Percentiles rank a stretch among this genome's conserved stretches.
Evolutionary conservation across 2,113 vertebrate species (phyloP).

Genomic region (Callaeas wilsoni): DNA sequence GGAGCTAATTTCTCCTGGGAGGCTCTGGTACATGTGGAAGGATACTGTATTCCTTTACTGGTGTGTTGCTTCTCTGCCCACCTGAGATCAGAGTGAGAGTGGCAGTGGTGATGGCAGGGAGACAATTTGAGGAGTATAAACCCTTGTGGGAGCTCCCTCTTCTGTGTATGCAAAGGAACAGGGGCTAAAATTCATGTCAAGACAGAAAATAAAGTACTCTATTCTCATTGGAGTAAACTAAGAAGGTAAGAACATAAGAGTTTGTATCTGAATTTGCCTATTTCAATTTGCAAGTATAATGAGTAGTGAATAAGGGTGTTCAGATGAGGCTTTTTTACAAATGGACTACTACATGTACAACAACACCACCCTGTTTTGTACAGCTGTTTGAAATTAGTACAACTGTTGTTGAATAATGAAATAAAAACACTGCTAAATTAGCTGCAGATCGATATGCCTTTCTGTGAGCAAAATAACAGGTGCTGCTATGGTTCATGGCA

Average conservation of each 20-base stretch:
- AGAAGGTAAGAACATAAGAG: neutral
- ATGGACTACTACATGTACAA: neutral
- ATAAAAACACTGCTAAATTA: neutral
- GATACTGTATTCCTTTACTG: neutral
- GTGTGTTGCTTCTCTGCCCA: accelerated
- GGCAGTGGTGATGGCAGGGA: neutral
- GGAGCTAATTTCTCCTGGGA: neutral
- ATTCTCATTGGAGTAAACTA: neutral
- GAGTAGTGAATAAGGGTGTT: neutral
- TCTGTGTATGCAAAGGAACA: neutral
- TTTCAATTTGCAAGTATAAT: neutral
- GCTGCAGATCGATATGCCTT: neutral
- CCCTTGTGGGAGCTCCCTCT: neutral
- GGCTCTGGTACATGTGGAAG: neutral
- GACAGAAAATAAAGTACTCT: neutral
- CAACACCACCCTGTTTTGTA: neutral
- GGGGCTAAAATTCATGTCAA: neutral
- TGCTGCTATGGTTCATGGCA: neutral
- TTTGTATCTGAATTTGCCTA: neutral
- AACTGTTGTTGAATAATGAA: neutral
- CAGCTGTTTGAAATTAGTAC: neutral
- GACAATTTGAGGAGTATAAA: neutral
- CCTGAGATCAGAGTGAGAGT: neutral
- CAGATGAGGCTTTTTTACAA: neutral
- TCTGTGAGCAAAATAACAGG: neutral